phyloP scores from a whole-genome alignment of 2,888 invertebrate species.

The Chamaedrilus cognettii region DNA sequence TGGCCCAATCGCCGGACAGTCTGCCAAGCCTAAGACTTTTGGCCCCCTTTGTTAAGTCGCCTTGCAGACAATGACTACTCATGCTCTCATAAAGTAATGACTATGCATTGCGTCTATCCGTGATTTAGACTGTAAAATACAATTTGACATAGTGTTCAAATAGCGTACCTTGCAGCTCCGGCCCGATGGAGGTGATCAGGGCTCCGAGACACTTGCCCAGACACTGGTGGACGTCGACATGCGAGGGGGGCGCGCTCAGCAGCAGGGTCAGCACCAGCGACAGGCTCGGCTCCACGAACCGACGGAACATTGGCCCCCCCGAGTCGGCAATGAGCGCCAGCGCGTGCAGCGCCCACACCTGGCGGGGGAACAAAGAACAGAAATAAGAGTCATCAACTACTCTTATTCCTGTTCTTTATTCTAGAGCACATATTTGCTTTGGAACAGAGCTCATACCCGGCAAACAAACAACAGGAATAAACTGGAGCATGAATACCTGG shows the following conservation, averaged over 20 bases:
- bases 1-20: too few species aligned
- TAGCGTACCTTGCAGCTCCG: conserved; percentile 93
- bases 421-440: too few species aligned
- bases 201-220: conserved; percentile 92
- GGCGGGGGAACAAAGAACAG: neutral
- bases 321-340: conserved; percentile 94
- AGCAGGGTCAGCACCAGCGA: conserved; percentile 87
- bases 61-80: too few species aligned
- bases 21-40: too few species aligned
- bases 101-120: too few species aligned
- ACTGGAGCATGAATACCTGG: too few species aligned
- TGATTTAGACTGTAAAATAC: too few species aligned
- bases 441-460: too few species aligned
- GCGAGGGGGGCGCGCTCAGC: conserved; percentile 85
- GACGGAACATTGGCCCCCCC: conserved; percentile 98
- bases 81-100: too few species aligned
- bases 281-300: conserved; percentile 93
- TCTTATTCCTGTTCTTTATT: too few species aligned
- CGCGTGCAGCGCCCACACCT: conserved; percentile 95
- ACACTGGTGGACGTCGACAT: conserved; percentile 87
- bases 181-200: conserved; percentile 96
- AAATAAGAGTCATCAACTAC: neutral
- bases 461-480: too few species aligned
- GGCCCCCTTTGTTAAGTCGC: too few species aligned
- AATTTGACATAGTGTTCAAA: neutral